Percentiles rank a stretch among this genome's conserved stretches.
phyloP scores from a whole-genome alignment of 2,888 invertebrate genomes.

The Scelioninae gen. 2 region DNA sequence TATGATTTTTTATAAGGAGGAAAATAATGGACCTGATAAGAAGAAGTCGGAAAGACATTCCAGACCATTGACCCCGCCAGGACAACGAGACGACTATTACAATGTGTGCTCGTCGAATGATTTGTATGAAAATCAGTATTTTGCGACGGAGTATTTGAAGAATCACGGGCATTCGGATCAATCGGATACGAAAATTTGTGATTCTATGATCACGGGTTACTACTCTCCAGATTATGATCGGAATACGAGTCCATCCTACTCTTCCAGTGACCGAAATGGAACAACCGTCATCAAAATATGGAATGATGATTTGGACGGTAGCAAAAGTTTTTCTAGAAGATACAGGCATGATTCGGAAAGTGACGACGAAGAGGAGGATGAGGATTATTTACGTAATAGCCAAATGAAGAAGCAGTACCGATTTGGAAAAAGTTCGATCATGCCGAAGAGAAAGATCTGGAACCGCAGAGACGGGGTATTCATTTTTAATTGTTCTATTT shows the following conservation, averaged over 20 bases:
- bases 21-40: conserved; percentile 20
- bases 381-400: conserved; percentile 59
- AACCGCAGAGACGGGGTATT: conserved; percentile 71
- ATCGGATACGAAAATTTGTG: conserved; percentile 34
- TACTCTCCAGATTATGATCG: conserved; percentile 15
- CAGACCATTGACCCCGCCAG: conserved; percentile 69
- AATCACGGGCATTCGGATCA: conserved; percentile 62
- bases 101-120: conserved; percentile 61
- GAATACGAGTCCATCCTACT: conserved; percentile 50
- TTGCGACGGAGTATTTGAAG: conserved; percentile 64
- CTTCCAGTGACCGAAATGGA: conserved; percentile 67
- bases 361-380: conserved; percentile 62
- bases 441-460: conserved; percentile 69
- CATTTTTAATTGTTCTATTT: neutral
- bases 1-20: conserved; percentile 2
- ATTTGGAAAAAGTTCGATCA: conserved; percentile 58
- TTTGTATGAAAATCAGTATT: conserved; percentile 68
- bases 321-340: conserved; percentile 25
- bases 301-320: conserved; percentile 61
- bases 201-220: conserved; percentile 2
- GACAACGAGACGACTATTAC: conserved; percentile 30
- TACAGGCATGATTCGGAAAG: conserved; percentile 60
- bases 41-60: conserved; percentile 66
- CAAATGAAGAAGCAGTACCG: conserved; percentile 46
- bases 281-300: conserved; percentile 69